Conservation (phyloP, 2,113 vertebrate genomes). For the Xiphias gladius region DNA sequence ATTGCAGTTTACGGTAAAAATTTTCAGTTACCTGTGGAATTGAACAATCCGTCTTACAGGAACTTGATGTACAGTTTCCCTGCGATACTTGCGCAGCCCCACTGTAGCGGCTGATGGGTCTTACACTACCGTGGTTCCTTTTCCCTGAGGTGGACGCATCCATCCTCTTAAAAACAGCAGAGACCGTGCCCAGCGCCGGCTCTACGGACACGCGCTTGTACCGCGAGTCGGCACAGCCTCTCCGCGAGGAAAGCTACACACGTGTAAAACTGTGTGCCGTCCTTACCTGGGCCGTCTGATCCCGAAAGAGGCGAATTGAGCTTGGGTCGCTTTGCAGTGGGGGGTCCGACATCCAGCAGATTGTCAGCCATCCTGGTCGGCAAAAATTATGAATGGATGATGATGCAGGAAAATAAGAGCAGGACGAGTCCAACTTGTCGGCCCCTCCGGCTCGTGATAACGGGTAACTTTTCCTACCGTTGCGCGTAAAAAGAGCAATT, state of each 20-base stretch:
- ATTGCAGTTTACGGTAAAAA: background rate
- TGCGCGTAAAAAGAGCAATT: slow-evolving; percentile 47
- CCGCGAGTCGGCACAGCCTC: background rate
- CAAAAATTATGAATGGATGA: slow-evolving; percentile 37
- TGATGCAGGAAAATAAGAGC: slow-evolving; percentile 46
- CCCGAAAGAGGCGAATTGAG: slow-evolving; percentile 93
- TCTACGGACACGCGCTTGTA: too few relatives aligned
- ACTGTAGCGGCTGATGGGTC: background rate
- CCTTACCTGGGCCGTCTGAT: slow-evolving; percentile 94
- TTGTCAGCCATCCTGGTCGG: slow-evolving; percentile 91
- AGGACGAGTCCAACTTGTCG: slow-evolving; percentile 37
- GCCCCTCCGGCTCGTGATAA: slow-evolving; percentile 22
- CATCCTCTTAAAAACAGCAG: background rate
- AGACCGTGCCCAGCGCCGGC: too few relatives aligned
- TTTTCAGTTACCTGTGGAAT: background rate
- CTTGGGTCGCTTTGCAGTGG: slow-evolving; percentile 94
- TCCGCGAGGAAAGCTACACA: background rate
- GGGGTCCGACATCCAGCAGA: slow-evolving; percentile 94
- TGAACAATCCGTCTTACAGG: background rate
- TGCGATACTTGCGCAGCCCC: slow-evolving; percentile 22
- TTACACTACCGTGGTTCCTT: background rate
- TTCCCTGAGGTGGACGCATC: background rate
- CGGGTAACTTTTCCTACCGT: slow-evolving; percentile 54
- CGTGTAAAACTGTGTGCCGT: background rate
- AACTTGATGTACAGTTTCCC: slow-evolving; percentile 15